Base-by-base conservation (phyloP, 2,888 invertebrate species). In the Agonopterix arenella region DNA sequence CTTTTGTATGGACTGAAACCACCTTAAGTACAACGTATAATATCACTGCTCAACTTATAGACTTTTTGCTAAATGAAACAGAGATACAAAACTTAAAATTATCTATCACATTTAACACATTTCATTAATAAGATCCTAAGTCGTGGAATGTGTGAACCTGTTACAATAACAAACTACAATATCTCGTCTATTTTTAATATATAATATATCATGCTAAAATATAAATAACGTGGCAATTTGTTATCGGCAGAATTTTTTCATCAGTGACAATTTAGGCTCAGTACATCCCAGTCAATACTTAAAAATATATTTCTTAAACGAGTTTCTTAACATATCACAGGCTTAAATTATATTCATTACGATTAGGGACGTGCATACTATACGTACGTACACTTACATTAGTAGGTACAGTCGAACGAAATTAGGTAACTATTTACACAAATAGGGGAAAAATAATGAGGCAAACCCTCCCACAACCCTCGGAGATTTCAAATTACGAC, bases 391-490 rank as follows among this genome's bases (percentile, higher is more conserved):
- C 80, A 80, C 80, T 78, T 81, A 83, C 59, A 69, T 64, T 75
- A 75, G 75, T 79, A 80, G 28, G 28, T 28, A 28, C 28, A 28
- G 45, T 47, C 36, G 66, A 83, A 81, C 69, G 62, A 78, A 86
- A 86, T 84, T 83, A 81, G 80, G 80, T 84, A 86, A 89, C 88
- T 89, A 89, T 89, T 88, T 88, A 89, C 89, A 89, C 81, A 81
- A 84, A 86, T 78, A 83, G 82, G 86, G 88, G 83, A 77, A 86
- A 86, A 88, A 89, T 86, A 89, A 88, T 85, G 89, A 88, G 88
- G 86, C 71, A 68, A 79, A 78, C 84, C 85, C 84, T 84, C 85
- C 85, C 88, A 88, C 86, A 88, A 88, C 88, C 89, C 85, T 86
- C 78, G 78, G 86, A 88, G 84, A 88, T 84, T 84, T 80, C 73